Percentiles rank a stretch among this genome's conserved stretches.
Evolutionary conservation across 2,113 vertebrate species (phyloP).

Genomic region (Serinus canaria): DNA sequence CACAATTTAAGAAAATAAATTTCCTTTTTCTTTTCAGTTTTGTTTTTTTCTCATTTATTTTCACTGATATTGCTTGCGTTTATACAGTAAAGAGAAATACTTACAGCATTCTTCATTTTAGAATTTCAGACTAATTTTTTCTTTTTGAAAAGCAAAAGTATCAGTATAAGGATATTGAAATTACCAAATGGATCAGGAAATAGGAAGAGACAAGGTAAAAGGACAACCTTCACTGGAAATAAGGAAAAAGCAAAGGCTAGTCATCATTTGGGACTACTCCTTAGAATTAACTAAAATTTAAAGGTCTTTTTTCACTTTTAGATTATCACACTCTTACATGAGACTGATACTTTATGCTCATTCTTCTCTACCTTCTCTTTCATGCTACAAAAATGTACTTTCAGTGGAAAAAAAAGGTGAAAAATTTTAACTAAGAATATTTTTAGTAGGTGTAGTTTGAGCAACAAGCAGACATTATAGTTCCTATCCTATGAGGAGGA

Average conservation of each 20-base stretch:
- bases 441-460: background rate
- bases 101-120: background rate
- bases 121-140: background rate
- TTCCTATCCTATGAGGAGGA: background rate
- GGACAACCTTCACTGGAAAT: fast-evolving
- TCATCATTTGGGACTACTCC: background rate
- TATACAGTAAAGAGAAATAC: background rate
- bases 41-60: background rate
- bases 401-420: background rate
- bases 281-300: background rate
- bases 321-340: background rate
- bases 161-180: background rate
- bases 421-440: background rate
- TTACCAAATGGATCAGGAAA: background rate
- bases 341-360: background rate
- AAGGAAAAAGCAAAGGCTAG: background rate
- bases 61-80: background rate
- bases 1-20: background rate
- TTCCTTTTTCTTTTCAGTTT: background rate
- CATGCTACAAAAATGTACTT: background rate
- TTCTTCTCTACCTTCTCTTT: background rate
- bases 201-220: background rate
- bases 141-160: background rate
- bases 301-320: background rate
- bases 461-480: background rate